These are phyloP conservation scores for Periphyllus acericola DNA, from an alignment of 2,888 invertebrate species.

Conservation along the genomic window DNA sequence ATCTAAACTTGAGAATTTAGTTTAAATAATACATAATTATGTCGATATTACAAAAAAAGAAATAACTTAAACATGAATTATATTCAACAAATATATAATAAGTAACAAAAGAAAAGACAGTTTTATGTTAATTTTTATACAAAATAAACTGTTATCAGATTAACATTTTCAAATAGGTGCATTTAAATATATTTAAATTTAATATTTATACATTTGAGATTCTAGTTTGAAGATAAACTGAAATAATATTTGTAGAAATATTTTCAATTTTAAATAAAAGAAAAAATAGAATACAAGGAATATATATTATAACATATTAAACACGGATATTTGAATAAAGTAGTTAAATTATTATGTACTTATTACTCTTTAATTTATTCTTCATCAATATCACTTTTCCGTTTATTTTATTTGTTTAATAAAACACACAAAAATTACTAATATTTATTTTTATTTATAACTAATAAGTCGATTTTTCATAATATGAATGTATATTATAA, in stretches of 20 bases:
- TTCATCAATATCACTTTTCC: background rate
- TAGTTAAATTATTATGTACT: background rate
- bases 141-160: conserved; percentile 12
- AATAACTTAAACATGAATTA: background rate
- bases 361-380: background rate
- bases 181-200: background rate
- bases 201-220: background rate
- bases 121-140: conserved; percentile 14
- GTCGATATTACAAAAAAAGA: background rate
- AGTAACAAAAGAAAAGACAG: background rate
- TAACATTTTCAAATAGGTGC: background rate
- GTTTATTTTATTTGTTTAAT: background rate
- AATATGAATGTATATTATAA: no score
- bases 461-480: no score
- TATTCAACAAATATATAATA: background rate
- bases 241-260: background rate
- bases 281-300: background rate
- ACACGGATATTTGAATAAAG: background rate
- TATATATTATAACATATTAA: no score
- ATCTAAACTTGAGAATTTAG: background rate
- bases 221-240: background rate
- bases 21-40: background rate
- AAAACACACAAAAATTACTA: background rate
- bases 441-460: no score
- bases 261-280: background rate